phyloP scores from a whole-genome alignment of 2,113 vertebrate genomes.

The Holacanthus passer region DNA sequence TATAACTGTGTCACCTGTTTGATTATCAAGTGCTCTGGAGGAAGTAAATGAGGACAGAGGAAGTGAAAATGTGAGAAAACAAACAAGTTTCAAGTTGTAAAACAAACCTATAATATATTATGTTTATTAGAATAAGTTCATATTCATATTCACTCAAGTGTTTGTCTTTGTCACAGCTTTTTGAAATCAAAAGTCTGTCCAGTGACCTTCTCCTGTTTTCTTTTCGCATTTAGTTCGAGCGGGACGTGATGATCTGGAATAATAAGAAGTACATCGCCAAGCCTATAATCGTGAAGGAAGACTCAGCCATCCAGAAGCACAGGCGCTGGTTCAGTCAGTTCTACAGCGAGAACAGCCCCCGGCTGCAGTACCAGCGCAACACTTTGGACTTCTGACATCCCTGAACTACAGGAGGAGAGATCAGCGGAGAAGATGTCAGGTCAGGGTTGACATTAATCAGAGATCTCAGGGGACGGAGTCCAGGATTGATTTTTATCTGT shows the following conservation, averaged over 20 bases:
- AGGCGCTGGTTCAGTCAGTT: conserved; percentile 89
- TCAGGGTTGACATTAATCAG: conserved; percentile 26
- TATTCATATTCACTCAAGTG: not conserved
- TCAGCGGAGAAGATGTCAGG: conserved; percentile 21
- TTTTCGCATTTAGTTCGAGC: conserved; percentile 84
- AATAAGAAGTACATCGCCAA: conserved; percentile 88
- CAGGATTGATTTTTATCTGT: not conserved
- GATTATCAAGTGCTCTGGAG: not conserved
- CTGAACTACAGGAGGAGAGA: not conserved
- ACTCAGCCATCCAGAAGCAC: conserved; percentile 85
- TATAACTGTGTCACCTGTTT: not conserved
- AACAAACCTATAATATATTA: not conserved
- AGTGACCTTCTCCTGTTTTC: not conserved
- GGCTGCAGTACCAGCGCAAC: conserved; percentile 70
- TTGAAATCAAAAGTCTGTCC: not conserved
- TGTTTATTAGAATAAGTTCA: not conserved
- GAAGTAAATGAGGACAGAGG: not conserved
- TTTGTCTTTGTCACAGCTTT: not conserved
- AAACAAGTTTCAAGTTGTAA: not conserved
- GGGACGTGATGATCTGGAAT: conserved; percentile 90
- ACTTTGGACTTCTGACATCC: conserved; percentile 85
- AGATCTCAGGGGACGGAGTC: not conserved
- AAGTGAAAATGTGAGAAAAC: no score
- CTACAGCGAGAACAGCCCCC: conserved; percentile 85
- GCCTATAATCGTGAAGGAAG: conserved; percentile 88